Base-by-base conservation (phyloP, 2,888 invertebrate species). In the Melinopterus prodromus region DNA sequence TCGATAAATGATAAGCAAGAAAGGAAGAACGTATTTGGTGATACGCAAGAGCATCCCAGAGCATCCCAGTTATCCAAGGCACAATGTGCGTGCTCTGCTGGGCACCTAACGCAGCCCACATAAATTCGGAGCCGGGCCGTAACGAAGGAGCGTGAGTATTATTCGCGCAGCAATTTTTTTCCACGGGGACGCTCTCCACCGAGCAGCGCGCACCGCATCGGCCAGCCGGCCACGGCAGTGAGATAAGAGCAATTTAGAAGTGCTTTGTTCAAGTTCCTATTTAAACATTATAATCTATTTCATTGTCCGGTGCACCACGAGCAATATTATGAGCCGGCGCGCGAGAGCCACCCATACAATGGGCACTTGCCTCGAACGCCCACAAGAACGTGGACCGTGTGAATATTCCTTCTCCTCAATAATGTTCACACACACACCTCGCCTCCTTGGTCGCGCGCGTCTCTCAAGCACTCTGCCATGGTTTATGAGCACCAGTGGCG, bases 281-380 rank as follows among this genome's bases (percentile, higher is more conserved):
- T 80, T 81, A 82, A 82, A 82, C 82, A 80, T 81, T 82, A 82
- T 82, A 82, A 82, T 82, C 82, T 82, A 82, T 80, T 82, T 82
- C 82, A 82, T 82, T 82, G 82, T 82, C 78, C 79, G 77, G 79
- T 76, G 77, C 77, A 71, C 80, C 79, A 82, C 74, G 80, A 82
- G 79, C 79, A 78, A 80, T 82, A 80, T 80, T 79, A 79, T 76
- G 77, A 69, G 80, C 78, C 77, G 36, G 74, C 16, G 74, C 74
- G 35, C 74, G 36, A 53, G 74, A 74, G 74, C 80, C 82, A 82
- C 82, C 82, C 80, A 82, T 82, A 82, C 82, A 80, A 80, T 80
- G 76, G 78, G 75, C 77, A 78, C 80, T 81, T 77, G 79, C 79
- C 38, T 77, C 70, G 37, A 77, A 35, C 81, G 81, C 81, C 81